Base-by-base conservation (phyloP, 2,888 invertebrate species). In the Nyleta sp. region DNA sequence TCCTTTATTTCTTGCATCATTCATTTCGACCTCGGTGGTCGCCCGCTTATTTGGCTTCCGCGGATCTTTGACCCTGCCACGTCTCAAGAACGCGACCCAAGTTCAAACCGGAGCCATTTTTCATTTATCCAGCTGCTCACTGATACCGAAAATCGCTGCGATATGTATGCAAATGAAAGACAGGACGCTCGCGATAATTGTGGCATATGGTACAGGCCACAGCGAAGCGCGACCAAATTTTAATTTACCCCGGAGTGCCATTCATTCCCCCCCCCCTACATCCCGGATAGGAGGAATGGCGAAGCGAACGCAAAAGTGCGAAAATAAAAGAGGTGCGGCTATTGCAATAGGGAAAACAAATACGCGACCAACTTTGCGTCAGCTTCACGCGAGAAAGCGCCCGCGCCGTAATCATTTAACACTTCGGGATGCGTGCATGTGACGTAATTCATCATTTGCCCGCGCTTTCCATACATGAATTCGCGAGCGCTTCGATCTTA, bases 21-120 rank as follows among this genome's bases (percentile, higher is more conserved):
- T 74, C 55, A 74, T 74, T 74, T 65, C 78, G 52, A 78, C 70
- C 70, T 53, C 78, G 74, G 74, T 70, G 78, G 78, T 74, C 74
- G n/a, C n/a, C 24, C 33, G 46, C 65, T 74, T 78, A 28, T 65
- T 53, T 65, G 78, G 78, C 70, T 78, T 78, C 78, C 13, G 40
- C 22, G 44, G 64, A 70, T 68, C 70, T 73, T 78, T 50, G 64
- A 78, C 68, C 65, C 55, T 62, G 62, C n/a, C 4, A 31, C 33
- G 60, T 50, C 60, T 57, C 22, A 67, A 60, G 55, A 59, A 64
- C 3, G 17, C 42, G n/a, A 77, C 18, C 62, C 28, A 28, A 28
- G 28, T 28, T 60, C 67, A 72, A 72, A 46, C 24, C 46, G 46
- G 13, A 33, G 20, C 8, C 22, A 18, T 52, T 52, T 28, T 52